phyloP scores from a whole-genome alignment of 2,888 invertebrate genomes.

The Agriopis marginaria region DNA sequence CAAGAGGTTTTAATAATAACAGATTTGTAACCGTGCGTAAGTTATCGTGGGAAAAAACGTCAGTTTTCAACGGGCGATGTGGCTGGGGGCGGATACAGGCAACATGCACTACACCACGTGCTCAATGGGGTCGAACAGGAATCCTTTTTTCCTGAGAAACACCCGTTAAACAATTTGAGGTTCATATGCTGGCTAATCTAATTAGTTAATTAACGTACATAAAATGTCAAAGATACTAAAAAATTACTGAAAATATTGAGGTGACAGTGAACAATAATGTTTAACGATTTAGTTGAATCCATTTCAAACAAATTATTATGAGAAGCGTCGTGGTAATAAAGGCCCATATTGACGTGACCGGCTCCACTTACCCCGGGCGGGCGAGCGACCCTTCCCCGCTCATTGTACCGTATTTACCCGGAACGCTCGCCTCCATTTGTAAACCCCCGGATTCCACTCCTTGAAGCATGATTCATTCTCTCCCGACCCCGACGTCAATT shows the following conservation, averaged over 20 bases:
- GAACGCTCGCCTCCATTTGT: slow-evolving; percentile 82
- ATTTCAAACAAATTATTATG: slow-evolving; percentile 78
- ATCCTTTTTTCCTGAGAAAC: slow-evolving; percentile 49
- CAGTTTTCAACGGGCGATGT: slow-evolving; percentile 68
- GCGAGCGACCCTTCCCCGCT: slow-evolving; percentile 80
- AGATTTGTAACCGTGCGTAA: slow-evolving; percentile 71
- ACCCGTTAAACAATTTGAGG: slow-evolving; percentile 37
- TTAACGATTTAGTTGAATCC: slow-evolving; percentile 45
- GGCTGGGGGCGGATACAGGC: slow-evolving; percentile 73
- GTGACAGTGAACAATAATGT: slow-evolving; percentile 11
- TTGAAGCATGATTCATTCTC: slow-evolving; percentile 84
- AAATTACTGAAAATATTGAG: neutral
- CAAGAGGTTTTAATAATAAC: slow-evolving; percentile 54
- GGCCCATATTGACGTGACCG: slow-evolving; percentile 83
- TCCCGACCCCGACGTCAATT: slow-evolving; percentile 73
- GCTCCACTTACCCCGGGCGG: slow-evolving; percentile 82
- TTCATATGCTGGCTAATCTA: slow-evolving; percentile 32
- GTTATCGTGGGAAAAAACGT: slow-evolving; percentile 80
- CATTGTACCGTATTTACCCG: slow-evolving; percentile 84
- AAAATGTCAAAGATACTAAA: neutral
- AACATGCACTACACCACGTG: slow-evolving; percentile 73
- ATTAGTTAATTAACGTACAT: slow-evolving; percentile 16
- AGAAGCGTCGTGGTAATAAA: slow-evolving; percentile 78
- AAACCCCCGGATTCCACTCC: slow-evolving; percentile 84
- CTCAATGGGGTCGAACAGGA: slow-evolving; percentile 61